Conservation (phyloP, 1,140 invertebrate genomes). For the Meloidogyne hapla region DNA sequence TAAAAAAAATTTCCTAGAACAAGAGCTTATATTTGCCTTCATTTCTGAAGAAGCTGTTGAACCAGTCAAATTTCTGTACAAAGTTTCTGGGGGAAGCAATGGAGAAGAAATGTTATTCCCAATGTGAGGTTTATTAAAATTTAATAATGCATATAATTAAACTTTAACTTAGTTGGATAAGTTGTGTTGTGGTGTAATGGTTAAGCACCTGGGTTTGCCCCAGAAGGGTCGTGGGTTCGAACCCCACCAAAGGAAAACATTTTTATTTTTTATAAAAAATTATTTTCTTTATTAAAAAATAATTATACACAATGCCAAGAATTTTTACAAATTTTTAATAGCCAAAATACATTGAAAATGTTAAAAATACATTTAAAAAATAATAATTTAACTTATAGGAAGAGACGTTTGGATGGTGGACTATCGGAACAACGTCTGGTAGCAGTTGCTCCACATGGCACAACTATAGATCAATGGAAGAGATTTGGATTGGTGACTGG, state of each 20-base stretch:
- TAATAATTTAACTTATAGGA: not conserved
- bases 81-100: not conserved
- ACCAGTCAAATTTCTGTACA: conserved; percentile 15
- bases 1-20: not conserved
- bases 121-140: conserved; percentile 4
- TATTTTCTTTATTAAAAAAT: no score
- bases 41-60: conserved; percentile 18
- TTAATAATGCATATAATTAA: not conserved
- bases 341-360: not conserved
- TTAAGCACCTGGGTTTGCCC: no score
- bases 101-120: not conserved
- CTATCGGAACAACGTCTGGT: conserved; percentile 1
- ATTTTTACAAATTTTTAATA: not conserved
- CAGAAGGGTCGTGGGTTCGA: no score
- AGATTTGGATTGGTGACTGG: conserved; percentile 2
- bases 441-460: conserved; percentile 7
- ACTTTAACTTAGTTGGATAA: no score
- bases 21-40: conserved; percentile 14
- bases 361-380: no score
- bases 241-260: no score
- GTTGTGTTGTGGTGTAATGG: no score
- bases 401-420: conserved; percentile 4
- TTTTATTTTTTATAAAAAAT: no score
- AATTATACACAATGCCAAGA: no score
- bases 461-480: conserved; percentile 5